Evolutionary conservation across 2,113 vertebrate species (phyloP), one percentile per base, ranked within the genome.

Genomic region (Callochromis pleurospilus): DNA sequence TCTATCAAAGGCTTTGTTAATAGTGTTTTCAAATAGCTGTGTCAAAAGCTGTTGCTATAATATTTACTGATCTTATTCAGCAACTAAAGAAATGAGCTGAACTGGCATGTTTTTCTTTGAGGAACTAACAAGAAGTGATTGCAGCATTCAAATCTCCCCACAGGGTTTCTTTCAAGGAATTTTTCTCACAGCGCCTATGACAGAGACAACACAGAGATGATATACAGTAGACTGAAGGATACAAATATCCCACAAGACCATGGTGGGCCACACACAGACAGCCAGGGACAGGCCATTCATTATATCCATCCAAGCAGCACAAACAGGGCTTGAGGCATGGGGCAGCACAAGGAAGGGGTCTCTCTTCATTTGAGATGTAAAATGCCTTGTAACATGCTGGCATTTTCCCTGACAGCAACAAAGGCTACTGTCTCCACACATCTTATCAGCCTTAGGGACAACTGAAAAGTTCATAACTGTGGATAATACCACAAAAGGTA

Each of bases 291-390:
- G 81, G 53, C 88, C 89, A 93, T 95, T 95, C 92, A 95, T 77
- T 91, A 79, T 82, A 90, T 56, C 81, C 89, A 91, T 83, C 92
- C 91, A 93, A 93, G 92, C 91, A 90, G 94, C 90, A 95, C 91
- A 91, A 94, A 95, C 80, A 10, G 80, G 86, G 82, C 91, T 88
- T 17, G 73, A 86, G 90, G 91, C 79, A 89, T 87, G 80, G 89
- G 83, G 84, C 85, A 84, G 88, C 80, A 58, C 80, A 58, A 81
- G 86, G 77, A 90, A 88, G 51, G 83, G 77, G 40, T 91, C 85
- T 90, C 82, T 90, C 85, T 91, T 86, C 86, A 90, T 92, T 82
- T 83, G 49, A 87, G 86, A 85, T 79, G 51, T 62, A 85, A 91
- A 91, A 93, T 82, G 81, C 82, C 83, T 83, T 65, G 85, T 42